Evolutionary conservation across 2,113 vertebrate species (phyloP).

Genomic region (Nibea albiflora): DNA sequence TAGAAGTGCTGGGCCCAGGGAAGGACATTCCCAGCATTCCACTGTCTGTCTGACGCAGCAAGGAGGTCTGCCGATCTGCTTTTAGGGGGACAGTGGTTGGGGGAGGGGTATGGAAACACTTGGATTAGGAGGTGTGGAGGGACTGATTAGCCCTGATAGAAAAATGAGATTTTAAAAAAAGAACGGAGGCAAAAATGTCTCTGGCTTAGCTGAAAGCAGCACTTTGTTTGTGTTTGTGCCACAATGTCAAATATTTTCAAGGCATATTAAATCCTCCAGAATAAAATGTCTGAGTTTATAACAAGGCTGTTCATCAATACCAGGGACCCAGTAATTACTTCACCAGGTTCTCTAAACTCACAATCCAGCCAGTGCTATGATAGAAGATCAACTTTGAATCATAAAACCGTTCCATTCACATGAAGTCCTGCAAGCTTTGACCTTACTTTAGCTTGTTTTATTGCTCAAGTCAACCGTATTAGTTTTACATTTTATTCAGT

Average conservation of each 20-base stretch:
- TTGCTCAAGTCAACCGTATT: not conserved
- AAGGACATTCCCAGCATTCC: constrained; percentile 80
- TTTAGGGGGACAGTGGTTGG: constrained; percentile 44
- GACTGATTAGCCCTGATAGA: constrained; percentile 56
- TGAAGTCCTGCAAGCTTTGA: not conserved
- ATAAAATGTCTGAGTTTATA: constrained; percentile 7
- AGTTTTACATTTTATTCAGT: not conserved
- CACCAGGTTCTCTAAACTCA: constrained; percentile 27
- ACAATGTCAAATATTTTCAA: constrained; percentile 42
- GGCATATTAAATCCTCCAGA: constrained; percentile 44
- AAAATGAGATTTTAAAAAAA: constrained; percentile 22
- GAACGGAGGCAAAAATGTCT: constrained; percentile 32
- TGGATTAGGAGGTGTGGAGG: constrained; percentile 61
- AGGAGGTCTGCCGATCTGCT: constrained; percentile 64
- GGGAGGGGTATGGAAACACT: constrained; percentile 47
- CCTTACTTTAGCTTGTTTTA: not conserved
- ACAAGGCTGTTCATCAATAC: constrained; percentile 23
- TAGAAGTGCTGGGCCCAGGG: constrained; percentile 42
- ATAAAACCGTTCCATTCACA: constrained; percentile 14
- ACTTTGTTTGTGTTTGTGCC: constrained; percentile 25
- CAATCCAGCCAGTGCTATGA: not conserved
- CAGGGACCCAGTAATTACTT: constrained; percentile 39
- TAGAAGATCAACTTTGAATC: not conserved
- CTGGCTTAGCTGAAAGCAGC: not conserved
- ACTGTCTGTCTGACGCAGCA: constrained; percentile 75